Evolutionary conservation across 1,140 invertebrate species (phyloP).

Genomic region (Eufriesea mexicana): DNA sequence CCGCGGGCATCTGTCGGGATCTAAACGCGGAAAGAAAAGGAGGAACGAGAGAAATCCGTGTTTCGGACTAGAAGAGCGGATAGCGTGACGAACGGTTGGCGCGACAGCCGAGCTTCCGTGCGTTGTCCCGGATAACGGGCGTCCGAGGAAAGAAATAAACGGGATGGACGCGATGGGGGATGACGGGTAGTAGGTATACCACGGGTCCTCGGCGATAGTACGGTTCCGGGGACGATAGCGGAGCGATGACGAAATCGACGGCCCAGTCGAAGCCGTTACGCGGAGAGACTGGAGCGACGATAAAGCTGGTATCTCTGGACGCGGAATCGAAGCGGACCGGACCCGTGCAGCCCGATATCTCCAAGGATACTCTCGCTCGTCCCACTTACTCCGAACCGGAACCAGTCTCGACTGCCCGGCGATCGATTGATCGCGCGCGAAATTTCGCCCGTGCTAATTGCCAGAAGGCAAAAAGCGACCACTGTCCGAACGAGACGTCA

Average conservation of each 20-base stretch:
- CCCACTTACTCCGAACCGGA: background rate
- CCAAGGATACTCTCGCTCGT: background rate
- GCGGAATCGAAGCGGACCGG: background rate
- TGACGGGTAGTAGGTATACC: slow-evolving; percentile 26
- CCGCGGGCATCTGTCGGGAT: too few species aligned
- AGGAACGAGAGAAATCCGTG: too few species aligned
- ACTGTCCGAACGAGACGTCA: background rate
- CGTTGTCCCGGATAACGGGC: too few species aligned
- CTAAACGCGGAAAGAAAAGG: too few species aligned
- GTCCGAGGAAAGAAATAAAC: too few species aligned
- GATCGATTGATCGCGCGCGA: too few species aligned
- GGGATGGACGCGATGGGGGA: background rate
- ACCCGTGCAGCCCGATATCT: background rate
- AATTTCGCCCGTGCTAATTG: slow-evolving; percentile 31
- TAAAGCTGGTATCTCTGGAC: slow-evolving; percentile 3
- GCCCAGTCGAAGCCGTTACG: slow-evolving; percentile 25
- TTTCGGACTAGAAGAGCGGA: too few species aligned
- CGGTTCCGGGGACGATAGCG: slow-evolving; percentile 68
- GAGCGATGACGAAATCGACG: slow-evolving; percentile 40
- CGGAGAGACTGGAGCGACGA: slow-evolving; percentile 64
- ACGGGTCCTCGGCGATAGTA: slow-evolving; percentile 64
- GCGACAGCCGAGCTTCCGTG: too few species aligned
- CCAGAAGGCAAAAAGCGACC: too few species aligned
- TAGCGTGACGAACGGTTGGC: too few species aligned
- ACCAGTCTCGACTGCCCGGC: too few species aligned